phyloP scores from a whole-genome alignment of 2,888 invertebrate genomes.

The Cactoblastis cactorum region DNA sequence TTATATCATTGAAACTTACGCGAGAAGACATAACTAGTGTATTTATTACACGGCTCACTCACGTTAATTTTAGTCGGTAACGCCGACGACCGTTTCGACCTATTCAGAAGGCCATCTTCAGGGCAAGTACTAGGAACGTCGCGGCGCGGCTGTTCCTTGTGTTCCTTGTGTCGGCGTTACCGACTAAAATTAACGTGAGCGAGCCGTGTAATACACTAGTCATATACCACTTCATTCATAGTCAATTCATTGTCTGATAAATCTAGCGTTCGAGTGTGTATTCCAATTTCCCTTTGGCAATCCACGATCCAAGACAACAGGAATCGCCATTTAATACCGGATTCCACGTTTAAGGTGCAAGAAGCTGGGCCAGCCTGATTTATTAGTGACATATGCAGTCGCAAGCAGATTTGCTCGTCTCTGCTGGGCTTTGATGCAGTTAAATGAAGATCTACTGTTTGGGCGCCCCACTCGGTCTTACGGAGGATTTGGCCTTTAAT shows the following conservation, averaged over 20 bases:
- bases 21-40: no score
- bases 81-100: no score
- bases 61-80: no score
- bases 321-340: constrained; percentile 36
- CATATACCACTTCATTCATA: neutral
- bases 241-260: neutral
- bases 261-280: no score
- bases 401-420: constrained; percentile 15
- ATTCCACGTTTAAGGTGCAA: constrained; percentile 35
- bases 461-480: constrained; percentile 7
- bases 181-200: no score
- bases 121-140: no score
- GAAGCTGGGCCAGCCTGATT: constrained; percentile 37
- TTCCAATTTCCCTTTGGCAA: constrained; percentile 13
- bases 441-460: constrained; percentile 17
- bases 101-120: no score
- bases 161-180: no score
- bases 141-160: no score
- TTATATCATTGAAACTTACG: no score
- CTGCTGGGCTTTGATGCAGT: constrained; percentile 16
- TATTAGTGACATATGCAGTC: constrained; percentile 37
- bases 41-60: no score
- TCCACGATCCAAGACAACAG: constrained; percentile 19
- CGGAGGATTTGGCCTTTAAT: constrained; percentile 1
- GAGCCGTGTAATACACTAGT: no score